Conservation (phyloP, 2,888 invertebrate species). For the Clitarchus hookeri region DNA sequence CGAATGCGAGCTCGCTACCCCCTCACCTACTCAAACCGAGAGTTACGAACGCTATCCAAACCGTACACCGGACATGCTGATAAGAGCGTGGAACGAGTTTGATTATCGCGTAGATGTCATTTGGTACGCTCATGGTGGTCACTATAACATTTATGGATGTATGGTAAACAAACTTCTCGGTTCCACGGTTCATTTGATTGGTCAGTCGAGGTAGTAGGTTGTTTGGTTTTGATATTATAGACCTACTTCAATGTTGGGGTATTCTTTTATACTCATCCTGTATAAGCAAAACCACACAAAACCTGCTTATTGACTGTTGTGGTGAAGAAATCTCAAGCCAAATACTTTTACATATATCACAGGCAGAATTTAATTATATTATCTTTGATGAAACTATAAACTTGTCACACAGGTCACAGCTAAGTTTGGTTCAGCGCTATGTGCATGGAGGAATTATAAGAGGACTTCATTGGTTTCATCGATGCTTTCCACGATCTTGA, state of each 20-base stretch:
- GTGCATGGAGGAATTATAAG: not conserved
- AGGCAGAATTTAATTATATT: conserved; percentile 31
- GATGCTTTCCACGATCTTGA: no score
- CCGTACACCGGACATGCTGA: no score
- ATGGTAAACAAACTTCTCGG: conserved; percentile 29
- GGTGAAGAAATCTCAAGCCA: conserved; percentile 34
- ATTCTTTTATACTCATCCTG: no score
- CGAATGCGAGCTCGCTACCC: no score
- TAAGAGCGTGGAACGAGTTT: no score
- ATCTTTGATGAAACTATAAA: conserved; percentile 42
- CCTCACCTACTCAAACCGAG: no score
- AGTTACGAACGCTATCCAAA: no score
- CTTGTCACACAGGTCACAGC: conserved; percentile 34
- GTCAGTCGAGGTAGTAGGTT: no score
- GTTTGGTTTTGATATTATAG: no score
- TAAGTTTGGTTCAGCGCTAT: not conserved
- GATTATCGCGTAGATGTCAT: no score
- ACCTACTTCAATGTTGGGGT: no score
- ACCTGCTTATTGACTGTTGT: conserved; percentile 46
- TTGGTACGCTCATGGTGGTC: no score
- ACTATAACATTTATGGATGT: conserved; percentile 34
- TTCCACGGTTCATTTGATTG: conserved; percentile 43
- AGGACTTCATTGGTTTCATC: conserved; percentile 20
- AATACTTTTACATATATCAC: conserved; percentile 17
- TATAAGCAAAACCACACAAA: conserved; percentile 48